phyloP scores from a whole-genome alignment of 2,113 vertebrate genomes.

The Austrofundulus limnaeus region DNA sequence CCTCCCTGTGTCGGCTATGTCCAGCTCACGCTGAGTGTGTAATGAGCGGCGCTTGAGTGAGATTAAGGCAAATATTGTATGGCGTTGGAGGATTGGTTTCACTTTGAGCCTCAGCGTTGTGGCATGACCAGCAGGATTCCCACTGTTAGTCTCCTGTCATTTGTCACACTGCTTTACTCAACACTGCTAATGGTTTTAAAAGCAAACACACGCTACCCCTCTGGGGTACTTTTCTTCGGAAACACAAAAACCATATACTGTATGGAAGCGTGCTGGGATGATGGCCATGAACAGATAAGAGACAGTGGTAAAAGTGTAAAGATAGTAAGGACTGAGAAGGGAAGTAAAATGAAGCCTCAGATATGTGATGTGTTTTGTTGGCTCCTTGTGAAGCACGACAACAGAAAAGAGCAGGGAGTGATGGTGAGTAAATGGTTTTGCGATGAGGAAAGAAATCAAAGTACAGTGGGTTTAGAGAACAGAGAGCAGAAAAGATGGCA shows the following conservation, averaged over 20 bases:
- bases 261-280: conserved; percentile 25
- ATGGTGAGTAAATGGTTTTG: conserved; percentile 47
- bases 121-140: conserved; percentile 58
- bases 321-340: conserved; percentile 5
- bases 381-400: conserved; percentile 43
- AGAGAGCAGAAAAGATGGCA: conserved; percentile 23
- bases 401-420: conserved; percentile 20
- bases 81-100: conserved; percentile 55
- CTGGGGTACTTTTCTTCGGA: conserved; percentile 41
- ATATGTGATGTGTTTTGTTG: conserved; percentile 54
- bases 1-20: conserved; percentile 51
- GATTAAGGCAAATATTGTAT: conserved; percentile 70
- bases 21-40: conserved; percentile 70
- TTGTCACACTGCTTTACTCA: conserved; percentile 60
- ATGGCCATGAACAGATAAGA: conserved; percentile 38
- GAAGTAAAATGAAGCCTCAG: conserved; percentile 14
- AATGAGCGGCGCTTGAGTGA: conserved; percentile 67
- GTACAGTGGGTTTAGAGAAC: conserved; percentile 12
- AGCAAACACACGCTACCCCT: conserved; percentile 48
- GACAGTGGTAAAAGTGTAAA: conserved; percentile 26
- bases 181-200: conserved; percentile 63
- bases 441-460: conserved; percentile 37
- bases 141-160: conserved; percentile 61
- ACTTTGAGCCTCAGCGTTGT: conserved; percentile 45
- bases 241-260: conserved; percentile 39